Base-by-base conservation (phyloP, 2,797 vertebrate species). In the Kryptopterus vitreolus region DNA sequence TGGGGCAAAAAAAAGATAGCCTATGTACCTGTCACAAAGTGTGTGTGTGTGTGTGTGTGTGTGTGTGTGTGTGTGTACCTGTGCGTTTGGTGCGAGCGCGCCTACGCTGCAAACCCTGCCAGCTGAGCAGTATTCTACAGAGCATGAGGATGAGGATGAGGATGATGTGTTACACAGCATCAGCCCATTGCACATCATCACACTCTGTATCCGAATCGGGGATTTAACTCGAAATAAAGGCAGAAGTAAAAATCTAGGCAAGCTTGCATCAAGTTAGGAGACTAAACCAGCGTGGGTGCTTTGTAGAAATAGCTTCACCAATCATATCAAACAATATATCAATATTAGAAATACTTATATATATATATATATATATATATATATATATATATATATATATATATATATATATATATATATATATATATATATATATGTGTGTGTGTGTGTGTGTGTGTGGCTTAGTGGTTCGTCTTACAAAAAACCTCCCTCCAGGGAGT, bases 91-190 rank as follows among this genome's bases (percentile, higher is more conserved):
- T 24, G n/a, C 15, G 66, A 22, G 74, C 59, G 16, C n/a, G 35
- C 46, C 61, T 52, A 13, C 31, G 53, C 46, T 65, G 75, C 46
- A 63, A 26, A 59, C 55, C 22, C 59, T 53, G 75, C 24, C 53
- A 58, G 65, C 2, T 35, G 20, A 58, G n/a, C 74, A 66, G 52
- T 82, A 79, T 81, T 15, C 55, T 71, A 74, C 72, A 86, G 61
- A 48, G 38, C 38, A 26, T 50, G 62, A 61, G 46, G 52, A 61
- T 38, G 75, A 53, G 61, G 48, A 26, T 50, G 62, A 61, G 46
- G 59, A 61, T 55, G 75, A 53, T 43, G 33, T 76, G 70, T 70
- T 77, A n/a, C 46, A 57, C n/a, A 78, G 55, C 61, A 81, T n/a
- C 69, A 74, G 43, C 31, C 57, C 73, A 70, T n/a, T 53, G 55